Conservation (phyloP, 1,140 invertebrate species). For the Drosophila bipectinata region DNA sequence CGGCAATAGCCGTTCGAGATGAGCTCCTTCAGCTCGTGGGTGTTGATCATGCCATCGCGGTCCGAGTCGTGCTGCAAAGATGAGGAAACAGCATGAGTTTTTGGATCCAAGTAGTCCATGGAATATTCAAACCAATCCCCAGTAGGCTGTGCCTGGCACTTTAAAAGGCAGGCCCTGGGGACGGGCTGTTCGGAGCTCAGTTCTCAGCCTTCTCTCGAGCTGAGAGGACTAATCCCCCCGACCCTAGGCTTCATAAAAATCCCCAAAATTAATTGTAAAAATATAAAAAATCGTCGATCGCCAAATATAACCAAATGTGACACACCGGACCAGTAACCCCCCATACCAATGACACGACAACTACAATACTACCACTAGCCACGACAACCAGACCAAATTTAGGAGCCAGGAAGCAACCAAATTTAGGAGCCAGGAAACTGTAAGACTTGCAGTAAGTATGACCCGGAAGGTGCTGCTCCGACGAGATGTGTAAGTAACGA, state of each 20-base stretch:
- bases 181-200: not conserved
- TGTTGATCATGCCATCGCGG: conserved; percentile 89
- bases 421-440: too few species aligned
- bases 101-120: not conserved
- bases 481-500: too few species aligned
- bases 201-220: not conserved
- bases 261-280: not conserved
- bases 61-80: conserved; percentile 89
- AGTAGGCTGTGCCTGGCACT: not conserved
- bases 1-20: conserved; percentile 87
- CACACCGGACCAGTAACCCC: too few species aligned
- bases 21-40: conserved; percentile 88
- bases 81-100: conserved; percentile 27
- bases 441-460: not conserved
- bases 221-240: not conserved
- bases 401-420: too few species aligned
- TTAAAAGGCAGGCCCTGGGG: not conserved
- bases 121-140: not conserved
- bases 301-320: too few species aligned
- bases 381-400: too few species aligned
- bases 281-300: too few species aligned
- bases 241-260: not conserved
- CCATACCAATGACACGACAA: too few species aligned
- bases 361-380: too few species aligned
- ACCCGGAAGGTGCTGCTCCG: too few species aligned